Percentiles rank a stretch among this genome's conserved stretches.
These are phyloP conservation scores for Vireo altiloquus DNA, from an alignment of 2,113 vertebrate species.

Conservation along the genomic window DNA sequence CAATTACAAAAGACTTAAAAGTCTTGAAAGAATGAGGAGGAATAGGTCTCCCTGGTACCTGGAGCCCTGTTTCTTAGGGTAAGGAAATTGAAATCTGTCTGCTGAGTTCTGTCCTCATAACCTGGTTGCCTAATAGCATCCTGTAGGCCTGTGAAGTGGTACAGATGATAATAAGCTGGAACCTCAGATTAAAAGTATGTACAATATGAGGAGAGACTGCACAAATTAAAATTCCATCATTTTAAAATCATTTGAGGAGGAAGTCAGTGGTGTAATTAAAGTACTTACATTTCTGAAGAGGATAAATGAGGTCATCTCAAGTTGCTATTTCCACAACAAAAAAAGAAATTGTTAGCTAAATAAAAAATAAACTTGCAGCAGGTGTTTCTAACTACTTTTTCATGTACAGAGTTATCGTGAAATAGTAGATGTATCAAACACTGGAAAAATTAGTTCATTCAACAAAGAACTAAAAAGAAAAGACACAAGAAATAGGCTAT, in stretches of 20 bases:
- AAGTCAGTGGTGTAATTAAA: background rate
- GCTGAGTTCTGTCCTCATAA: background rate
- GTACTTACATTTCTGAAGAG: background rate
- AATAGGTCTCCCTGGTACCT: background rate
- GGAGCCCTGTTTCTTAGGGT: background rate
- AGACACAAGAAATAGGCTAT: background rate
- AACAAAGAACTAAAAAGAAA: background rate
- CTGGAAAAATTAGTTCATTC: background rate
- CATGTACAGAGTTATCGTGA: background rate
- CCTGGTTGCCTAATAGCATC: background rate
- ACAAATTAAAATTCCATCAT: background rate
- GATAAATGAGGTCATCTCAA: background rate
- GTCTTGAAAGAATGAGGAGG: background rate
- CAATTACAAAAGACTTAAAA: background rate
- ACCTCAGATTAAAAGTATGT: background rate
- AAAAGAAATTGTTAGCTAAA: background rate
- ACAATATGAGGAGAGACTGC: background rate
- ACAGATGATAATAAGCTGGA: background rate
- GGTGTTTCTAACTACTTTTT: constrained; percentile 5
- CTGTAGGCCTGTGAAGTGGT: background rate
- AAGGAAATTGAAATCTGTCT: background rate
- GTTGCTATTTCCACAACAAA: background rate
- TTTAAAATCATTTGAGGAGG: background rate
- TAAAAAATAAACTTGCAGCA: background rate
- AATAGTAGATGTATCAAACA: background rate